phyloP scores from a whole-genome alignment of 2,888 invertebrate genomes.

The Ectropis crepuscularia region DNA sequence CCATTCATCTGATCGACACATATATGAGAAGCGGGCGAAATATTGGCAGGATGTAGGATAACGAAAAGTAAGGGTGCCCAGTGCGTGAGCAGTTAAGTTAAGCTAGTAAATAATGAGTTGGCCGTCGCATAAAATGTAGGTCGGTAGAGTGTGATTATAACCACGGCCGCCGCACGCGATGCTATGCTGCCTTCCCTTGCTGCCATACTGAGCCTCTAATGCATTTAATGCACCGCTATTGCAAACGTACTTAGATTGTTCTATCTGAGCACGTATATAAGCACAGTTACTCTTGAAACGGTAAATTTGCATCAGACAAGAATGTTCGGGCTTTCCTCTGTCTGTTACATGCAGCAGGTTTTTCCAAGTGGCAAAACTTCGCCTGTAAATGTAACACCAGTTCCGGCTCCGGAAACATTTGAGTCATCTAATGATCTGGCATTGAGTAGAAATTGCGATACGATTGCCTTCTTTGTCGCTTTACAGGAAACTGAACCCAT shows the following conservation, averaged over 20 bases:
- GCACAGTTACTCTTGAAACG: slow-evolving; percentile 42
- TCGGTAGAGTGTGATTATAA: slow-evolving; percentile 76
- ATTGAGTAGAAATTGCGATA: slow-evolving; percentile 17
- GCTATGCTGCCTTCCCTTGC: slow-evolving; percentile 55
- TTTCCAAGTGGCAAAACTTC: slow-evolving; percentile 12
- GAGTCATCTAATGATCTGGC: slow-evolving; percentile 21
- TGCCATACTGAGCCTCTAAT: slow-evolving; percentile 49
- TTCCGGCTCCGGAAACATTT: slow-evolving; percentile 17
- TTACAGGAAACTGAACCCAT: slow-evolving; percentile 53
- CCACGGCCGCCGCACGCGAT: slow-evolving; percentile 71
- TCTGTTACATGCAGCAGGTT: slow-evolving; percentile 7
- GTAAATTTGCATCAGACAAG: slow-evolving; percentile 41
- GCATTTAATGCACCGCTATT: slow-evolving; percentile 57
- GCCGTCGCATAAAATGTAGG: slow-evolving; percentile 82
- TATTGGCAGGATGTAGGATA: slow-evolving; percentile 49
- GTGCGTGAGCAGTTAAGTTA: slow-evolving; percentile 65
- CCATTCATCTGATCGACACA: slow-evolving; percentile 56
- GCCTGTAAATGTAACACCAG: background rate
- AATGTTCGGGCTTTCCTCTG: slow-evolving; percentile 25
- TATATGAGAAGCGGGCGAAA: slow-evolving; percentile 33
- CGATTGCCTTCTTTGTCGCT: slow-evolving; percentile 31
- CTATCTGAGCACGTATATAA: slow-evolving; percentile 47
- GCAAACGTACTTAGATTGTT: slow-evolving; percentile 61
- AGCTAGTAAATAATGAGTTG: slow-evolving; percentile 73
- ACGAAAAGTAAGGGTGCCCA: slow-evolving; percentile 58